Conservation (phyloP, 1,140 invertebrate genomes). For the Euborellia annulipes region DNA sequence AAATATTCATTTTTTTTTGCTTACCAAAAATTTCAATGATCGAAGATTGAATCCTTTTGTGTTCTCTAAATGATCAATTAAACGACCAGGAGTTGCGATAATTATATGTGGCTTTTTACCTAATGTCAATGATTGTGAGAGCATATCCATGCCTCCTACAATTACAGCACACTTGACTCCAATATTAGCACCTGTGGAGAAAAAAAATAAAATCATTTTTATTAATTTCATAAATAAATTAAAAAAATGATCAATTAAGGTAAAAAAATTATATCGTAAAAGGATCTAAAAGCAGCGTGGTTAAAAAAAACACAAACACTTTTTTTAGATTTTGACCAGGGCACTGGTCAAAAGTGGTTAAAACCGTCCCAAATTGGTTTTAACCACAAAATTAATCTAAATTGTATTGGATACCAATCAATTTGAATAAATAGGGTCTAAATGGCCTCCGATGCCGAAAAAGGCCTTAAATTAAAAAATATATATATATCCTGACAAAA, state of each 20-base stretch:
- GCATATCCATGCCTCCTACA: conserved; percentile 97
- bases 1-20: conserved; percentile 6
- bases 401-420: too few species aligned
- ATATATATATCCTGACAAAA: too few species aligned
- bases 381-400: too few species aligned
- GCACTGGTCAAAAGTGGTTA: too few species aligned
- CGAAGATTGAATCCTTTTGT: conserved; percentile 87
- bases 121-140: conserved; percentile 73
- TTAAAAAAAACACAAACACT: too few species aligned
- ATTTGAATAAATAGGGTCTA: too few species aligned
- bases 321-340: too few species aligned
- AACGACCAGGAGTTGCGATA: conserved; percentile 78
- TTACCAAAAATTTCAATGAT: conserved; percentile 71
- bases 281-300: background rate
- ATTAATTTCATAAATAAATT: background rate
- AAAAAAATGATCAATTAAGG: background rate
- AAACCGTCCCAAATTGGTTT: too few species aligned
- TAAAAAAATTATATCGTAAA: background rate
- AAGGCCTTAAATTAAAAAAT: too few species aligned
- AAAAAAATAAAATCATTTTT: background rate
- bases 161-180: conserved; percentile 91
- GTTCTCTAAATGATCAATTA: conserved; percentile 83
- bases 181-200: conserved; percentile 50
- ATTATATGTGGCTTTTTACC: conserved; percentile 93
- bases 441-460: too few species aligned